Evolutionary conservation across 2,113 vertebrate genomes (phyloP).

Genomic region (Anolis carolinensis): DNA sequence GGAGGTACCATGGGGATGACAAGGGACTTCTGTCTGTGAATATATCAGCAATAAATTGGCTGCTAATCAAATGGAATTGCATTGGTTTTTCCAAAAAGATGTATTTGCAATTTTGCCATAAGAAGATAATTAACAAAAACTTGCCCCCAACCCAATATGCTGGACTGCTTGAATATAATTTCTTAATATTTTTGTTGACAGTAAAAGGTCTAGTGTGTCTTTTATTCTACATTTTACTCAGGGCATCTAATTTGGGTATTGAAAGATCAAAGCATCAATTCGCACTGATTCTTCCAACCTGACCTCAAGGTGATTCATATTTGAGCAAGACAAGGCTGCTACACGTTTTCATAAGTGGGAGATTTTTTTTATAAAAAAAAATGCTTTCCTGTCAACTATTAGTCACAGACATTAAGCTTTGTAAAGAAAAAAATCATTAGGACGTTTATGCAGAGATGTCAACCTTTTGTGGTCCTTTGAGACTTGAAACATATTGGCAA

Average conservation of each 20-base stretch:
- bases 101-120: background rate
- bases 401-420: background rate
- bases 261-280: background rate
- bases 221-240: background rate
- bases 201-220: background rate
- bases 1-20: no score
- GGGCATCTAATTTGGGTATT: background rate
- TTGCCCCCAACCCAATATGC: no score
- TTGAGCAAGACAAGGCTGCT: background rate
- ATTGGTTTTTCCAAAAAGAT: background rate
- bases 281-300: background rate
- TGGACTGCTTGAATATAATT: background rate
- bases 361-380: background rate
- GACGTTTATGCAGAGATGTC: background rate
- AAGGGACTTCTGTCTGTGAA: no score
- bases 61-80: background rate
- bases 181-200: background rate
- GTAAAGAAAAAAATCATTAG: background rate
- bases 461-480: conserved; percentile 12
- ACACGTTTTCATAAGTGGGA: background rate
- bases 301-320: background rate
- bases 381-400: background rate
- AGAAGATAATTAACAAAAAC: background rate
- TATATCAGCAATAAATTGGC: background rate
- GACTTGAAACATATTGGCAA: background rate